Evolutionary conservation across 1,140 invertebrate genomes (phyloP).

Genomic region (Coptotermes formosanus): DNA sequence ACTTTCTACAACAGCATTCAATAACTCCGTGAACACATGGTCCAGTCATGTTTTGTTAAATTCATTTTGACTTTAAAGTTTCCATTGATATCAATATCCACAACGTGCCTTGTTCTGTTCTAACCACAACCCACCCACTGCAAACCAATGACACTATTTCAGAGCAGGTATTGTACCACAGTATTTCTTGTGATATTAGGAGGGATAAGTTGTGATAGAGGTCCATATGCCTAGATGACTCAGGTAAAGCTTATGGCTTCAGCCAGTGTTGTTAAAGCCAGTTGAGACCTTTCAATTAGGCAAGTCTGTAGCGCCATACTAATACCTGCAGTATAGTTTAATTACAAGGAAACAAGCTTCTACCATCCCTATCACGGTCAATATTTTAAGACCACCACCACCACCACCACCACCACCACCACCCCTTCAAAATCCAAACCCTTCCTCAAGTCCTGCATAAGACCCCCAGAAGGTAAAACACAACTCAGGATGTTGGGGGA

Average conservation of each 20-base stretch:
- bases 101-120: too few relatives aligned
- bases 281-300: constrained; percentile 4
- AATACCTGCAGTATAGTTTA: constrained; percentile 9
- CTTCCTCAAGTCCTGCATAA: constrained; percentile 4
- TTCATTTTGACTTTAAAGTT: too few relatives aligned
- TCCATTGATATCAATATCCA: too few relatives aligned
- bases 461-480: constrained; percentile 17
- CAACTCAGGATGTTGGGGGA: neutral
- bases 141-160: neutral
- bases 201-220: neutral
- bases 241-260: constrained; percentile 1
- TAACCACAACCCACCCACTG: too few relatives aligned
- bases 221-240: neutral
- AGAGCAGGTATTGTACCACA: neutral
- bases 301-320: neutral
- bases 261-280: constrained; percentile 2
- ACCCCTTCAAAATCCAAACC: neutral
- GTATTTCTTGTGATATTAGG: neutral
- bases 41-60: too few relatives aligned
- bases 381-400: constrained; percentile 8
- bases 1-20: too few relatives aligned
- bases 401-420: neutral
- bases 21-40: too few relatives aligned
- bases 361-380: neutral
- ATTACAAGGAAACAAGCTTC: constrained; percentile 8